Base-by-base conservation (phyloP, 2,888 invertebrate species). In the Andricus quercusramuli region DNA sequence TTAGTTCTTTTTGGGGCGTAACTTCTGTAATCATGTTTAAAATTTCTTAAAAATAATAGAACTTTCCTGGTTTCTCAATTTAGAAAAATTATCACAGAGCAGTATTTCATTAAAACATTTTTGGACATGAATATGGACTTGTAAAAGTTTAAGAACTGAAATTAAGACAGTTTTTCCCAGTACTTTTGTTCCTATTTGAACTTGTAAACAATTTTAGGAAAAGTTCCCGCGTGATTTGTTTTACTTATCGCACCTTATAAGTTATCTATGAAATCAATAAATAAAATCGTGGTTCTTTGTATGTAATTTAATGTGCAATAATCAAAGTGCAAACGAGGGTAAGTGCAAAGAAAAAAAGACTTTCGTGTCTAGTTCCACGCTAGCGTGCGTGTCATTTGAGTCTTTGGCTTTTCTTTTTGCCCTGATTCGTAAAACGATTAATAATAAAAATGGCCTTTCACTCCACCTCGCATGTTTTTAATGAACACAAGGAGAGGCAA, bases 371-470 rank as follows among this genome's bases (percentile, higher is more conserved):
- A 20, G 77, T 77, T 65, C 15, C 64, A 64, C 56, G 64, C 64
- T 74, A 74, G 51, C 56, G 74, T 74, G 74, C 74, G 74, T 74
- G 74, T 74, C 56, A 74, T 74, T 56, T 56, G 56, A 74, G 56
- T 59, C n/a, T 56, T 15, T 56, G 74, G 51, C 74, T 74, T 74
- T 74, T 70, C 51, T 51, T 74, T 74, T 74, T 74, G 56, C 74
- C 74, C 56, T n/a, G 74, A 74, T 74, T 74, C 51, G 15, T 56
- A 32, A 74, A 74, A 74, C 74, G 74, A 74, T 74, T 74, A 74
- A 74, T 74, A 74, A 74, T 74, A 74, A 74, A 74, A 74, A 74
- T 74, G 74, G 74, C 59, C 74, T 74, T 74, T 74, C 74, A 74
- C 74, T 74, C 32, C n/a, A 13, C 56, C 29, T 74, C 74, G 74